Evolutionary conservation across 2,113 vertebrate species (phyloP).

Genomic region (Crotalus horridus): DNA sequence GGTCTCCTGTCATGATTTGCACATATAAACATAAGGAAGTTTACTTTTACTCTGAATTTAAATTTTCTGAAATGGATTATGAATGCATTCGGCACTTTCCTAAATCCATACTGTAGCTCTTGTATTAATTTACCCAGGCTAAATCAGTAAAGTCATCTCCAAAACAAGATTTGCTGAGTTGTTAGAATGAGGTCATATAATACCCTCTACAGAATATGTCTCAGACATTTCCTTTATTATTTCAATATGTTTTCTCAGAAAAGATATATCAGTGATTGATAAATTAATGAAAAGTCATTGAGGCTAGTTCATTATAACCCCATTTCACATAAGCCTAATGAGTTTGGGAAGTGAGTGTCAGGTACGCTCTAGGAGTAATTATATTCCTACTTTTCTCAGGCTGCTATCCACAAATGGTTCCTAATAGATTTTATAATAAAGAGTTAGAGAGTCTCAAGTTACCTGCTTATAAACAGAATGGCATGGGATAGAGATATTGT

Average conservation of each 20-base stretch:
- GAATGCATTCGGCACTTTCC: constrained; percentile 52
- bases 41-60: constrained; percentile 34
- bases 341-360: constrained; percentile 35
- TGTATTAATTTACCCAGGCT: background rate
- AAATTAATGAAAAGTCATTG: background rate
- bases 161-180: background rate
- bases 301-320: background rate
- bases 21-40: constrained; percentile 3
- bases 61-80: constrained; percentile 6
- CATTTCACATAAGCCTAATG: background rate
- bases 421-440: background rate
- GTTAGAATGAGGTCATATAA: background rate
- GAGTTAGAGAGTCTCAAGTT: background rate
- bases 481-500: background rate
- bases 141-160: background rate
- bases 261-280: background rate
- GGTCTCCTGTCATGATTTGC: constrained; percentile 13
- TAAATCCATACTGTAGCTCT: accelerated
- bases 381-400: accelerated
- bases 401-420: background rate
- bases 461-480: background rate
- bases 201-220: background rate
- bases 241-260: background rate
- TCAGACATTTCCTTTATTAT: background rate
- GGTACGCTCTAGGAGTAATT: background rate